Evolutionary conservation across 2,797 vertebrate genomes (phyloP).

Genomic region (Okamejei kenojei): DNA sequence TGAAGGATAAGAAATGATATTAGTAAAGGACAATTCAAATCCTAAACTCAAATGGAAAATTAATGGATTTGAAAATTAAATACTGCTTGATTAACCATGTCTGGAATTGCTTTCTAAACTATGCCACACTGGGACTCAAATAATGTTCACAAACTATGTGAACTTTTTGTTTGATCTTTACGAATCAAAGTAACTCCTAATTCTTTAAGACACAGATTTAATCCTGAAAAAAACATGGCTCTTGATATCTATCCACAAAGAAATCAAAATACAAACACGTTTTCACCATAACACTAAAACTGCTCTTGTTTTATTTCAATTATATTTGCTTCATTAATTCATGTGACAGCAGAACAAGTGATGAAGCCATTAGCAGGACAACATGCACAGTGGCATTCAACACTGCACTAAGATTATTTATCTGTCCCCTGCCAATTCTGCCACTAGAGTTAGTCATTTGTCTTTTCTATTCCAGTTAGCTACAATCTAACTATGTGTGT

Average conservation of each 20-base stretch:
- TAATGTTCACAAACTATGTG: not conserved
- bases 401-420: not conserved
- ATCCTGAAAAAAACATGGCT: not conserved
- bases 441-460: not conserved
- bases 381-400: not conserved
- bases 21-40: constrained; percentile 17
- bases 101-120: not conserved
- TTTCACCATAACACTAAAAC: not conserved
- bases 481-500: not conserved
- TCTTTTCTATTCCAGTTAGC: not conserved
- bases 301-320: constrained; percentile 15
- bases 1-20: not conserved
- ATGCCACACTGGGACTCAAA: not conserved
- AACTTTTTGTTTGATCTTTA: not conserved
- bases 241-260: not conserved
- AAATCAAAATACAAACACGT: not conserved
- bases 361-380: constrained; percentile 18
- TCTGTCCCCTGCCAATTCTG: not conserved
- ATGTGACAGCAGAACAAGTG: not conserved
- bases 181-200: not conserved
- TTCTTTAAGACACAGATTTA: not conserved
- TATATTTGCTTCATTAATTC: constrained; percentile 19
- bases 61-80: not conserved
- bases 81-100: not conserved
- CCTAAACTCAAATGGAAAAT: constrained; percentile 16